Conservation (phyloP, 2,888 invertebrate species). For the Cotesia congregata region DNA sequence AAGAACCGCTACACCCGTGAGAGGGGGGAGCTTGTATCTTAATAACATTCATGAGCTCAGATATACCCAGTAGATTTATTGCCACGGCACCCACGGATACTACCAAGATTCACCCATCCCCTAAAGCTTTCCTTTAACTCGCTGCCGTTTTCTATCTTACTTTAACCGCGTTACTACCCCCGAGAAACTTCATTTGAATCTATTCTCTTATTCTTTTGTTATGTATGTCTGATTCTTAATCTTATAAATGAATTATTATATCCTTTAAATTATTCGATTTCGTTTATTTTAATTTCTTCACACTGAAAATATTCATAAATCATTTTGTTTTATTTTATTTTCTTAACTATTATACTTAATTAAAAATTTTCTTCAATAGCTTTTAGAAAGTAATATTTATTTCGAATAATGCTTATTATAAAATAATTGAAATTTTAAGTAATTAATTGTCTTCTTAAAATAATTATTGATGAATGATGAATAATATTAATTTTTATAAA, state of each 20-base stretch:
- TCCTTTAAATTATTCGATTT: background rate
- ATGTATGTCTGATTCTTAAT: slow-evolving; percentile 24
- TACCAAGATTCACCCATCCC: slow-evolving; percentile 51
- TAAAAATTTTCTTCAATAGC: too few species aligned
- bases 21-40: slow-evolving; percentile 68
- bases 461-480: too few species aligned
- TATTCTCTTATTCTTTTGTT: slow-evolving; percentile 26
- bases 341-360: too few species aligned
- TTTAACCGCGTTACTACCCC: slow-evolving; percentile 13
- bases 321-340: background rate
- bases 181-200: slow-evolving; percentile 25
- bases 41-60: slow-evolving; percentile 72
- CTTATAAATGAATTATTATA: slow-evolving; percentile 16
- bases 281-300: slow-evolving; percentile 20
- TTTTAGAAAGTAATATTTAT: too few species aligned
- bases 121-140: slow-evolving; percentile 33
- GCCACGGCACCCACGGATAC: slow-evolving; percentile 64
- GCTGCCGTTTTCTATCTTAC: slow-evolving; percentile 29
- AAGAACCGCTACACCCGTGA: slow-evolving; percentile 26
- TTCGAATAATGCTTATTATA: too few species aligned
- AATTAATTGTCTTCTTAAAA: too few species aligned
- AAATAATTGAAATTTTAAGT: too few species aligned
- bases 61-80: slow-evolving; percentile 70
- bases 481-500: background rate
- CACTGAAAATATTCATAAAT: slow-evolving; percentile 5